Percentiles rank a stretch among this genome's conserved stretches.
Evolutionary conservation across 1,140 invertebrate genomes (phyloP).

Genomic region (Lasioglossum albipes): DNA sequence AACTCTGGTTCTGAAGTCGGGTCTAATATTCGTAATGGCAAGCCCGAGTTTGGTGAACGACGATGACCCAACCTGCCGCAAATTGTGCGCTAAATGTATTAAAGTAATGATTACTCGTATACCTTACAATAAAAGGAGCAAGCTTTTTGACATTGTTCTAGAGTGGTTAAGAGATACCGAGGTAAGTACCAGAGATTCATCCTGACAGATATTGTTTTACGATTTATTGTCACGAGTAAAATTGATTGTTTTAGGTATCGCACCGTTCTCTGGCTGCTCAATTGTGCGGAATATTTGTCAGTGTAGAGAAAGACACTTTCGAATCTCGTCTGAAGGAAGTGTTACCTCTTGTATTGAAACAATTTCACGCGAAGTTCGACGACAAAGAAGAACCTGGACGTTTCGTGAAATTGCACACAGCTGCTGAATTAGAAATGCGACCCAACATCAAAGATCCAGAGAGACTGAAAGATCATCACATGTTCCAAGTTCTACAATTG

Average conservation of each 20-base stretch:
- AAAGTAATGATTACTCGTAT: slow-evolving; percentile 83
- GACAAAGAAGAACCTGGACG: slow-evolving; percentile 68
- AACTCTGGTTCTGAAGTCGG: slow-evolving; percentile 83
- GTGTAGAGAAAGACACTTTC: slow-evolving; percentile 85
- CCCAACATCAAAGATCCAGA: slow-evolving; percentile 66
- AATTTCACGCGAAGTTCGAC: slow-evolving; percentile 71
- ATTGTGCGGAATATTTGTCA: slow-evolving; percentile 86
- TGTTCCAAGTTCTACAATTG: slow-evolving; percentile 86
- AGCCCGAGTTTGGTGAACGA: slow-evolving; percentile 88
- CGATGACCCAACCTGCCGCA: slow-evolving; percentile 84
- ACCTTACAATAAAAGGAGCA: slow-evolving; percentile 80
- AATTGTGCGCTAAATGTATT: slow-evolving; percentile 84
- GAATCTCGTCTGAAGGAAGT: slow-evolving; percentile 80
- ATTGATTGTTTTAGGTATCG: slow-evolving; percentile 69
- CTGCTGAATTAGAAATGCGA: slow-evolving; percentile 41
- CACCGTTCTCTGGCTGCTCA: slow-evolving; percentile 82
- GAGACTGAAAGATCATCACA: slow-evolving; percentile 84
- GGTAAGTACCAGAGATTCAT: slow-evolving; percentile 74
- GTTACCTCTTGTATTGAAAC: slow-evolving; percentile 78
- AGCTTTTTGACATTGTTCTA: slow-evolving; percentile 84
- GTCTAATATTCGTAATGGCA: slow-evolving; percentile 87
- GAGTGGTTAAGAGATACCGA: slow-evolving; percentile 86
- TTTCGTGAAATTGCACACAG: slow-evolving; percentile 70
- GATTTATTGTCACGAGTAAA: background rate
- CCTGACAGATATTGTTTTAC: background rate